Conservation (phyloP, 2,797 vertebrate species). For the Danio aesculapii region DNA sequence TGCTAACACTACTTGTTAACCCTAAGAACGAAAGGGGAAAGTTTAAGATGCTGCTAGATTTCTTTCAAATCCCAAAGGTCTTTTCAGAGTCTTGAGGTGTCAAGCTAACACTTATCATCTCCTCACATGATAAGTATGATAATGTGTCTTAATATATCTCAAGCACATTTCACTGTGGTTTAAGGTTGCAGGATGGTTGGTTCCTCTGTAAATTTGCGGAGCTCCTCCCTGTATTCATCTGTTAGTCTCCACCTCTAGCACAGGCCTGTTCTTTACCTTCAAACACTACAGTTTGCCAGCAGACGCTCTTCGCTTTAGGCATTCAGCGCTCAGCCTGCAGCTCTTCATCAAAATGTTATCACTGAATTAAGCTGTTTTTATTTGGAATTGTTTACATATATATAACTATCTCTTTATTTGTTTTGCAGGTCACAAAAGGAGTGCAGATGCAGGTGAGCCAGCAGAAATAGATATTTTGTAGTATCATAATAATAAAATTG, state of each 20-base stretch:
- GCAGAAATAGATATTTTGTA: neutral
- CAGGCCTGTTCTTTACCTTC: constrained; percentile 47
- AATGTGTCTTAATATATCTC: constrained; percentile 27
- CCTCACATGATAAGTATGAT: neutral
- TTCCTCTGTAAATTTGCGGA: constrained; percentile 15
- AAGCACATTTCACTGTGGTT: constrained; percentile 18
- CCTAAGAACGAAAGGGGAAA: neutral
- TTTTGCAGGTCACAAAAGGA: neutral
- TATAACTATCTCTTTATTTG: neutral
- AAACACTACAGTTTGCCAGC: constrained; percentile 14
- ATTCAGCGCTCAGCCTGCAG: neutral
- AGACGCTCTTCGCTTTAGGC: constrained; percentile 8
- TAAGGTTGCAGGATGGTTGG: constrained; percentile 29
- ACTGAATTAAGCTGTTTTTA: neutral
- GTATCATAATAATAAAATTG: neutral
- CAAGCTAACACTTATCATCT: neutral
- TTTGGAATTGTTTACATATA: neutral
- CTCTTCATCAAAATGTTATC: neutral
- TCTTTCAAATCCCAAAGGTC: neutral
- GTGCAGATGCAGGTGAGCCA: neutral
- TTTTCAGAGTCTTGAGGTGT: neutral
- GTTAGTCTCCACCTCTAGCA: constrained; percentile 54
- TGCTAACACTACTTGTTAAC: neutral
- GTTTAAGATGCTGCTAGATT: constrained; percentile 13
- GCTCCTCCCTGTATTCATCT: constrained; percentile 38